A percentile compares a stretch with the other conserved stretches of the same genome.
These are phyloP conservation scores for Notoglanidium macrostoma DNA, from an alignment of 2,797 vertebrate species.

Conservation along the genomic window DNA sequence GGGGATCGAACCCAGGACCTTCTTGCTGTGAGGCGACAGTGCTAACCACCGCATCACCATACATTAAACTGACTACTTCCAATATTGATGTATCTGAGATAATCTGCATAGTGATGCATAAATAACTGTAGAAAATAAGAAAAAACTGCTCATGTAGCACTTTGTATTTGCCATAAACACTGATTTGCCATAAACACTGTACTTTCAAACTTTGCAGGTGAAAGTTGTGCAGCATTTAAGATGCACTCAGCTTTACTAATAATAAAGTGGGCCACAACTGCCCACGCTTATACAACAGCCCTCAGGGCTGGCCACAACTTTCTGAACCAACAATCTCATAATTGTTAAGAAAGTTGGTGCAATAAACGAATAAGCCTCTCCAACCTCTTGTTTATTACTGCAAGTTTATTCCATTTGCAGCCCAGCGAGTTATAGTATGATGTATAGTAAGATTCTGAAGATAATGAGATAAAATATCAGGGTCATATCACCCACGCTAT, in stretches of 20 bases:
- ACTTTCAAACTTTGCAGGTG: background rate
- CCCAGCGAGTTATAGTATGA: background rate
- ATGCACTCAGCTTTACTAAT: background rate
- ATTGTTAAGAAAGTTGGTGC: background rate
- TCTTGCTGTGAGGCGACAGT: too few relatives aligned
- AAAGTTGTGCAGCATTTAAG: background rate
- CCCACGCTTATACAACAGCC: background rate
- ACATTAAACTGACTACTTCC: too few relatives aligned
- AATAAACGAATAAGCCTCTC: background rate
- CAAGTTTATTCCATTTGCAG: background rate
- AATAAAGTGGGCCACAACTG: background rate
- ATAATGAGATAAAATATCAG: slow-evolving; percentile 4
- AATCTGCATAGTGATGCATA: too few relatives aligned
- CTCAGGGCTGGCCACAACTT: background rate
- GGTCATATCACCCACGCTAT: background rate
- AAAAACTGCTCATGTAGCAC: too few relatives aligned
- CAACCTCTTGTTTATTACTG: background rate
- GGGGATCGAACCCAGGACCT: too few relatives aligned
- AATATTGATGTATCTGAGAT: too few relatives aligned
- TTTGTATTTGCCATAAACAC: too few relatives aligned
- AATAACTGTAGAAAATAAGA: too few relatives aligned
- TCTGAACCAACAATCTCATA: background rate
- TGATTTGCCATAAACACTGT: background rate
- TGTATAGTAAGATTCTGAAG: background rate
- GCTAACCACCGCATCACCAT: too few relatives aligned